Evolutionary conservation across 2,113 vertebrate genomes (phyloP).

Genomic region (Callipepla californica): DNA sequence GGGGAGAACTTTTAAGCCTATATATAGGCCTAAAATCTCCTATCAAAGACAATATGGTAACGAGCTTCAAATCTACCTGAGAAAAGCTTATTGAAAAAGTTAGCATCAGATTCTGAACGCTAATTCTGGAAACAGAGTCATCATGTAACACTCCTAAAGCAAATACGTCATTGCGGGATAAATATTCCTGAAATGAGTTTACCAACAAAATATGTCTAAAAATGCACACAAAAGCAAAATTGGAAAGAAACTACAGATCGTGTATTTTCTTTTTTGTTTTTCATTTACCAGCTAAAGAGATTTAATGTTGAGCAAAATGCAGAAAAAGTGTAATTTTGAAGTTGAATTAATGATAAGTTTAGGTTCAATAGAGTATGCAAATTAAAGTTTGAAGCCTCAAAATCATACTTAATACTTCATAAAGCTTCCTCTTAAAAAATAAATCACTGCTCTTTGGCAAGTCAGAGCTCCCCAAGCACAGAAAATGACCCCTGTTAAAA

Average conservation of each 20-base stretch:
- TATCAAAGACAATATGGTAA: rapidly evolving
- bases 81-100: background rate
- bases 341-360: background rate
- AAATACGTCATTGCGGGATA: background rate
- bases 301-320: background rate
- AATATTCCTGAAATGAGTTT: background rate
- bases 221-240: background rate
- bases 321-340: background rate
- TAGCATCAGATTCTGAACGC: background rate
- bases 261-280: background rate
- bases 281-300: background rate
- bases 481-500: background rate
- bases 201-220: background rate
- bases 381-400: background rate
- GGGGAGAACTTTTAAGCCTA: background rate
- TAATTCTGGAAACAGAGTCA: background rate
- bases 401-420: conserved; percentile 2
- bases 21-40: rapidly evolving
- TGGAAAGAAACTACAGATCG: background rate
- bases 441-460: background rate
- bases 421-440: background rate
- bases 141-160: background rate
- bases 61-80: rapidly evolving
- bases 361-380: background rate
- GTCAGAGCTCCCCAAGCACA: background rate